A percentile compares a stretch with the other conserved stretches of the same genome.
These are phyloP conservation scores for Patella caerulea DNA, from an alignment of 2,888 invertebrate genomes.

Conservation along the genomic window DNA sequence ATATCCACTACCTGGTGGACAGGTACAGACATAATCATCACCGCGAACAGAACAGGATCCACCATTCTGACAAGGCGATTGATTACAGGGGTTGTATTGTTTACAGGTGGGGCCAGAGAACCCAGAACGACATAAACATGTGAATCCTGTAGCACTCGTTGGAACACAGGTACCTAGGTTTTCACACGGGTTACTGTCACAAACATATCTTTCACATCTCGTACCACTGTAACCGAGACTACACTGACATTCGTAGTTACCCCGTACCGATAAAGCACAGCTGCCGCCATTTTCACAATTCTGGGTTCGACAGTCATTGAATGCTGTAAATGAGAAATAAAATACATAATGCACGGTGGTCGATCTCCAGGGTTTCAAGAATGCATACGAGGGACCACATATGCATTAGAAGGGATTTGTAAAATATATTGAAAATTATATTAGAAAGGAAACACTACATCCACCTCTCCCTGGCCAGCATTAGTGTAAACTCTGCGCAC, in stretches of 20 bases:
- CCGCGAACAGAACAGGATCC: neutral
- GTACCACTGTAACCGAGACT: neutral
- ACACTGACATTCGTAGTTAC: neutral
- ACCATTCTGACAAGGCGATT: neutral
- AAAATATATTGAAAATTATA: too few species aligned
- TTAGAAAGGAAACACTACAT: too few species aligned
- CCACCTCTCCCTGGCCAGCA: too few species aligned
- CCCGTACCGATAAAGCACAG: neutral
- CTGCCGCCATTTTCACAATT: neutral
- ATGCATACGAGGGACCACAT: too few species aligned
- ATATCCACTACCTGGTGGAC: neutral
- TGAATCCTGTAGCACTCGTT: constrained; percentile 6
- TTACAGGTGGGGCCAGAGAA: constrained; percentile 17
- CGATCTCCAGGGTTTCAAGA: too few species aligned
- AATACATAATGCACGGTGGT: too few species aligned
- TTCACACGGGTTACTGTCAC: neutral
- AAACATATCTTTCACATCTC: neutral
- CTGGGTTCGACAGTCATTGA: neutral
- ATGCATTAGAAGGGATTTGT: too few species aligned
- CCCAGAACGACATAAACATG: constrained; percentile 14
- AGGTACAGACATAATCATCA: neutral
- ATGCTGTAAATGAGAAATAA: neutral
- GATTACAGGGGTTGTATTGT: constrained; percentile 12
- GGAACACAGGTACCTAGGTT: neutral
- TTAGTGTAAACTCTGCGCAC: too few species aligned